Conservation (phyloP, 30 jellyfish, hydroid and myxozoan genomes). For the Sanderia malayensis region DNA sequence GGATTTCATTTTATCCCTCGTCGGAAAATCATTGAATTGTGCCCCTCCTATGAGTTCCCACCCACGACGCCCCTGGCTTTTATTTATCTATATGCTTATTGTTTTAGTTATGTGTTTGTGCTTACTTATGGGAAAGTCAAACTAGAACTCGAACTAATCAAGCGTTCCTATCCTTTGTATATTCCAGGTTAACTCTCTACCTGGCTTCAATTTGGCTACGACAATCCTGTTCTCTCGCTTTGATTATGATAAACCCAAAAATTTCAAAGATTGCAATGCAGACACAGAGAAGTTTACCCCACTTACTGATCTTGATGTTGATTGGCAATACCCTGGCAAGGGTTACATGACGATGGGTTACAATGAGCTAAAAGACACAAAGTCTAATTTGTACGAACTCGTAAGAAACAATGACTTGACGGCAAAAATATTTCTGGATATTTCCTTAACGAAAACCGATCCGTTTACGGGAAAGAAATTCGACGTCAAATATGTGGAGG, state of each 20-base stretch:
- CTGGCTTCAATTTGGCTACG: too few species aligned
- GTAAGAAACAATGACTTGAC: slow-evolving; percentile 19
- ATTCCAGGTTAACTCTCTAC: too few species aligned
- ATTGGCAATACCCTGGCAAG: slow-evolving; percentile 72
- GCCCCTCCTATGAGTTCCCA: too few species aligned
- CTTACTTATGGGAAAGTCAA: too few species aligned
- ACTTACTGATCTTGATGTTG: slow-evolving; percentile 57
- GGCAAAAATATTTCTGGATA: neutral
- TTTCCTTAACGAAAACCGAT: neutral
- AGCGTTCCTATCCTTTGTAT: too few species aligned
- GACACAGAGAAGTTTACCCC: slow-evolving; percentile 52
- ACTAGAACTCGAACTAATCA: too few species aligned
- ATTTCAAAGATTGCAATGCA: slow-evolving; percentile 44
- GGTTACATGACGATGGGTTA: slow-evolving; percentile 86
- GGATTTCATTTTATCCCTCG: too few species aligned
- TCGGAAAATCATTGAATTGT: too few species aligned
- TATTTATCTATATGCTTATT: too few species aligned
- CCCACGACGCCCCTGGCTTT: too few species aligned
- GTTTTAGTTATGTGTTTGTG: too few species aligned
- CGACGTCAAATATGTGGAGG: neutral
- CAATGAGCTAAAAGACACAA: slow-evolving; percentile 30
- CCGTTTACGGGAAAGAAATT: slow-evolving; percentile 27
- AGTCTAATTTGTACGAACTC: neutral
- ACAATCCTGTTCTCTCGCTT: too few species aligned
- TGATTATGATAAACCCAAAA: slow-evolving; percentile 25